phyloP scores from a whole-genome alignment of 2,113 vertebrate species.

The Anarhynchus alexandrinus region DNA sequence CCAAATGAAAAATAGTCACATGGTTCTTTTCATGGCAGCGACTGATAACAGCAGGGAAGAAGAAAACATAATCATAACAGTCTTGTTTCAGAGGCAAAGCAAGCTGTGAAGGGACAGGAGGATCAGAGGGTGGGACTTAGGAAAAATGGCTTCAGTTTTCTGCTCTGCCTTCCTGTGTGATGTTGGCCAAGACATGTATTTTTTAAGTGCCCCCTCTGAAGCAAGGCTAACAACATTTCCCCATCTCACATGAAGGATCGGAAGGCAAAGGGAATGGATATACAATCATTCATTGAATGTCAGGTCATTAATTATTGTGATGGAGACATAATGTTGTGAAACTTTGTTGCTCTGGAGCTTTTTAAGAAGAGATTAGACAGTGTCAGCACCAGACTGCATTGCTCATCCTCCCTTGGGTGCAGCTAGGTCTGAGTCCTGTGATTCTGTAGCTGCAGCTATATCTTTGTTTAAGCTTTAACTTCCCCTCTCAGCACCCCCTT shows the following conservation, averaged over 20 bases:
- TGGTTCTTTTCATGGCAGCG: not conserved
- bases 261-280: not conserved
- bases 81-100: not conserved
- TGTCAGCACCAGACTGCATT: not conserved
- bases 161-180: not conserved
- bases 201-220: not conserved
- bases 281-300: not conserved
- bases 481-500: not conserved
- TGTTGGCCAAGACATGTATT: not conserved
- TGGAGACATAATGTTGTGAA: not conserved
- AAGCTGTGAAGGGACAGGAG: not conserved
- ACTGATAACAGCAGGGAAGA: not conserved
- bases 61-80: not conserved
- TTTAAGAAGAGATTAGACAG: constrained; percentile 18
- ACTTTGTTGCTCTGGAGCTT: not conserved
- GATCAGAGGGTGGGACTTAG: not conserved
- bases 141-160: not conserved
- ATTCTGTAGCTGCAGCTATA: not conserved
- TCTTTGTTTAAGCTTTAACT: not conserved
- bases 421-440: not conserved
- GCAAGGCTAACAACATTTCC: not conserved
- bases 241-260: not conserved
- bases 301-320: constrained; percentile 28
- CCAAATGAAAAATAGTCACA: not conserved
- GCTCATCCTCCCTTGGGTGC: not conserved